Evolutionary conservation across 2,797 vertebrate species (phyloP).

Genomic region (Gorsachius magnificus): DNA sequence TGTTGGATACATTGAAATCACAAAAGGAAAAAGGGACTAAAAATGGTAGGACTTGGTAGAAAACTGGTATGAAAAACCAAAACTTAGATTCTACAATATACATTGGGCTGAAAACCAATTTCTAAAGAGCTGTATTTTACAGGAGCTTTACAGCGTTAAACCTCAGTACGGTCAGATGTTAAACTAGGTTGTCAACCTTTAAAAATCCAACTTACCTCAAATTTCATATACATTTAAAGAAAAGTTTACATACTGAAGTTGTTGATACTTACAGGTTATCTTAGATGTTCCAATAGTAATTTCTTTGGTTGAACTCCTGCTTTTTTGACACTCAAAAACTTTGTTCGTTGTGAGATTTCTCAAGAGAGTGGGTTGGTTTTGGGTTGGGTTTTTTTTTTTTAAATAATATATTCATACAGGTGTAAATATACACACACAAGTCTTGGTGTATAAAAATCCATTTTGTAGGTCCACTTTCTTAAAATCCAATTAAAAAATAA

Average conservation of each 20-base stretch:
- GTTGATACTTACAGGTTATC: slow-evolving; percentile 81
- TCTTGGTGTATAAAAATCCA: slow-evolving; percentile 40
- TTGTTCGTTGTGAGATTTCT: slow-evolving; percentile 24
- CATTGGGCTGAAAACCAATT: slow-evolving; percentile 31
- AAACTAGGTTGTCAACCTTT: slow-evolving; percentile 37
- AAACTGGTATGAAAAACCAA: slow-evolving; percentile 38
- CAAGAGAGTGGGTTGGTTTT: neutral
- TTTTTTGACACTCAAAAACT: slow-evolving; percentile 43
- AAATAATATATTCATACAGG: neutral
- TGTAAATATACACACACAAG: neutral
- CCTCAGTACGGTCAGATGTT: slow-evolving; percentile 35
- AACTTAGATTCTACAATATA: slow-evolving; percentile 50
- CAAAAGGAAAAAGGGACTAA: slow-evolving; percentile 71
- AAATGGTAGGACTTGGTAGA: slow-evolving; percentile 71
- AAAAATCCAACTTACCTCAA: slow-evolving; percentile 81
- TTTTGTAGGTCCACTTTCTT: slow-evolving; percentile 45
- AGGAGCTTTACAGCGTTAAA: slow-evolving; percentile 31
- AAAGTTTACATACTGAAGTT: slow-evolving; percentile 74
- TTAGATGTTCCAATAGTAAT: slow-evolving; percentile 79
- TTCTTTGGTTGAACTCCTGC: slow-evolving; percentile 66
- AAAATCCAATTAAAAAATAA: slow-evolving; percentile 56
- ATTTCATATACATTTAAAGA: slow-evolving; percentile 77
- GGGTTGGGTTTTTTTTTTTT: too few relatives aligned
- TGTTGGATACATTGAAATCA: slow-evolving; percentile 80
- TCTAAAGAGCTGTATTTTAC: slow-evolving; percentile 25